A percentile compares a stretch with the other conserved stretches of the same genome.
These are phyloP conservation scores for Callaeas wilsoni DNA, from an alignment of 2,113 vertebrate species.

Conservation along the genomic window DNA sequence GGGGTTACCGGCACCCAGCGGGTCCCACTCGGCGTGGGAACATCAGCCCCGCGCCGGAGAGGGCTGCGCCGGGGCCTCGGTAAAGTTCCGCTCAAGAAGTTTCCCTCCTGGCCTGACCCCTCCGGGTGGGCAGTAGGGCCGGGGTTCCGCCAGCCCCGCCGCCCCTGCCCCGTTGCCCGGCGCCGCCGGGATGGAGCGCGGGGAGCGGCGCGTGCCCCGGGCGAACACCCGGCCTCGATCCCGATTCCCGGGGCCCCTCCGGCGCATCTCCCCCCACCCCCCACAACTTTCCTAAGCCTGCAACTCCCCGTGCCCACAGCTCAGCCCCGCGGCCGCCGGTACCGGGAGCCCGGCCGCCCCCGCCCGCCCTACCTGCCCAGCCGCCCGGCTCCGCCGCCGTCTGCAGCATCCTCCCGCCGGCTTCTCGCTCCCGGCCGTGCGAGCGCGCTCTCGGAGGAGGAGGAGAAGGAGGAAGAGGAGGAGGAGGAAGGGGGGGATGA, in stretches of 20 bases:
- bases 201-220: neutral
- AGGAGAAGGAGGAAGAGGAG: neutral
- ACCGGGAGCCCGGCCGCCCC: neutral
- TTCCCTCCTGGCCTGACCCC: neutral
- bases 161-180: neutral
- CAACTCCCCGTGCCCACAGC: neutral
- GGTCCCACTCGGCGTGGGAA: neutral
- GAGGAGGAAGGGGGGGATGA: neutral
- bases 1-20: neutral
- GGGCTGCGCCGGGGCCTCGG: neutral
- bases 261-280: neutral
- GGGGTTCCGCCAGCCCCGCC: neutral
- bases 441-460: conserved; percentile 19
- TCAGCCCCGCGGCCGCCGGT: neutral
- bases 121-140: neutral
- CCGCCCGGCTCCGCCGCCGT: conserved; percentile 21
- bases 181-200: neutral
- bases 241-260: neutral
- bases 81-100: neutral
- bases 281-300: neutral
- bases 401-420: conserved; percentile 33
- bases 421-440: conserved; percentile 40
- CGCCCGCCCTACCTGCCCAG: conserved; percentile 2
- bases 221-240: neutral
- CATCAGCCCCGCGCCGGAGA: neutral